Evolutionary conservation across 2,113 vertebrate genomes (phyloP), one percentile per base, ranked within the genome.

Genomic region (Poeciliopsis retropinna): DNA sequence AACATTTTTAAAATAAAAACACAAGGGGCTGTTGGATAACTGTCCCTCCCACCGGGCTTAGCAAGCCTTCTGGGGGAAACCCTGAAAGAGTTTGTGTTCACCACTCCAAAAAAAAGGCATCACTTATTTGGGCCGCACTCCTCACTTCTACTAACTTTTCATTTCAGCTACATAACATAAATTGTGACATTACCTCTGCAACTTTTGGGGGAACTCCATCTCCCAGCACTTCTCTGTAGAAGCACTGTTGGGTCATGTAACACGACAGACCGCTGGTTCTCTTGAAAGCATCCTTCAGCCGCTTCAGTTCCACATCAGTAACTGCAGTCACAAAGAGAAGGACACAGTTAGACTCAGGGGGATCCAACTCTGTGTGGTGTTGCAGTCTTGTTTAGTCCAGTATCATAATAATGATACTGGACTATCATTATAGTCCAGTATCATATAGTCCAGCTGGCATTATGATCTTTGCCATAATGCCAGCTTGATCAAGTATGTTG

Each of bases 211-310:
- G 98, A 73, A 99, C 97, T 79, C 96, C 97, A 94, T 99, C 97
- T 65, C 98, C 98, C 32, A 99, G 95, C 61, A 99, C 98, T 88
- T 99, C 98, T 87, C 95, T 96, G 93, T 96, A 96, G 95, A 99
- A 99, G 94, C 97, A 97, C 87, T 97, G 98, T 87, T 99, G 98
- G 91, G 95, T 96, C 98, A 99, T 99, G 86, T 98, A 99, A 90
- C 78, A 97, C 0, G 97, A 97, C 82, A 98, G 94, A 65, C 98
- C 98, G 81, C 98, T 98, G 64, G 98, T 98, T 89, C 98, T 96
- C 93, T 99, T 99, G 92, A 99, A 99, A 82, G 98, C 98, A 97
- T 99, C 98, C 92, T 97, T 98, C 87, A 99, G 95, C 86, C 98
- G 90, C 89, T 98, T 99, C 71, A 99, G 88, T 83, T 99, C 98